Evolutionary conservation across 2,797 vertebrate genomes (phyloP).

Genomic region (Bradypodion pumilum): DNA sequence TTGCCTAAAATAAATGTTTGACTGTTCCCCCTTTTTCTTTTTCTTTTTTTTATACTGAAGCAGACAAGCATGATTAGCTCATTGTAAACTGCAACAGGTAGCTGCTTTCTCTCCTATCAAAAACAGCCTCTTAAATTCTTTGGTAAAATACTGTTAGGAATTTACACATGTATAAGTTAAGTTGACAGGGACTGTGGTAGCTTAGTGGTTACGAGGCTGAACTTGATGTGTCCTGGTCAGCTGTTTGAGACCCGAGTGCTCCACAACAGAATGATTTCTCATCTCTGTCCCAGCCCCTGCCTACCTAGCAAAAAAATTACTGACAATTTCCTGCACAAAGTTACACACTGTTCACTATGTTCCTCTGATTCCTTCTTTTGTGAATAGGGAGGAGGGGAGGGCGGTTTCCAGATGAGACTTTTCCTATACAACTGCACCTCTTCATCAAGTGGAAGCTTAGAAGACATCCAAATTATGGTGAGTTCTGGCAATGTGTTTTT

Average conservation of each 20-base stretch:
- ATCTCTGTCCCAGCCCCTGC: no score
- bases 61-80: not conserved
- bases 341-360: no score
- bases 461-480: not conserved
- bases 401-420: not conserved
- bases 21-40: not conserved
- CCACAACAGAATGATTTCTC: no score
- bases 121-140: rapidly evolving
- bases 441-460: not conserved
- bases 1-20: not conserved
- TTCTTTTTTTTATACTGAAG: no score
- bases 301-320: no score
- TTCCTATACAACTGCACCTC: not conserved
- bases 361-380: rapidly evolving
- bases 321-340: no score
- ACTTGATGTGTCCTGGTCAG: no score
- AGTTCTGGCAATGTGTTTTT: not conserved
- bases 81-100: rapidly evolving
- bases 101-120: rapidly evolving
- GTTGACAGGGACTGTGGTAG: no score
- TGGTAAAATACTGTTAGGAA: not conserved
- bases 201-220: no score
- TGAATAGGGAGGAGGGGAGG: rapidly evolving
- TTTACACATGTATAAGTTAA: no score
- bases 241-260: no score